These are phyloP conservation scores for Orestias chungarensis DNA, from an alignment of 2,797 vertebrate genomes.

Conservation along the genomic window DNA sequence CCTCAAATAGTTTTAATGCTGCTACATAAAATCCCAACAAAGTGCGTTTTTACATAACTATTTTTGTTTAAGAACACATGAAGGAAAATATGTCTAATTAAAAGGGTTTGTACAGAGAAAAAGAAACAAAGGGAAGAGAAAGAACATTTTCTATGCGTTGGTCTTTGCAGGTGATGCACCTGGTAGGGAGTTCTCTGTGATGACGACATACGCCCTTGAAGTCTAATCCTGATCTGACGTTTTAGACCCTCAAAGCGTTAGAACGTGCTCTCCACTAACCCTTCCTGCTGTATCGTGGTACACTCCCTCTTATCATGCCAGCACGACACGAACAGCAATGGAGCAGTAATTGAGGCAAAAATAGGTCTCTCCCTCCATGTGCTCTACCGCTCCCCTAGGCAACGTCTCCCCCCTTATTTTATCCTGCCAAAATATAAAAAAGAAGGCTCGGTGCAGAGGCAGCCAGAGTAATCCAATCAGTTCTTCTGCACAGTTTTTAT, in stretches of 20 bases:
- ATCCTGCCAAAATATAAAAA: constrained; percentile 13
- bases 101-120: not conserved
- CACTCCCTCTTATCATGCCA: constrained; percentile 14
- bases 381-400: constrained; percentile 9
- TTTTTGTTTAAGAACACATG: not conserved
- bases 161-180: constrained; percentile 18
- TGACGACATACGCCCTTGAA: constrained; percentile 59
- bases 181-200: constrained; percentile 50
- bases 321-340: constrained; percentile 23
- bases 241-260: constrained; percentile 17
- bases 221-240: constrained; percentile 47
- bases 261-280: constrained; percentile 12
- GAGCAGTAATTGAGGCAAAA: constrained; percentile 55
- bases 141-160: constrained; percentile 3
- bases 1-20: too few relatives aligned
- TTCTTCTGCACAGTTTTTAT: constrained; percentile 48
- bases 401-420: constrained; percentile 29
- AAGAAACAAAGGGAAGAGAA: not conserved
- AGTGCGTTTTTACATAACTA: constrained; percentile 6
- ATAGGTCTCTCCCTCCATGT: constrained; percentile 27
- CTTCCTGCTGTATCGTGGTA: constrained; percentile 19
- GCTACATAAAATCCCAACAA: not conserved
- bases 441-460: constrained; percentile 13
- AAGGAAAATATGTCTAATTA: not conserved
- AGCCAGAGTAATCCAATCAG: constrained; percentile 66